Evolutionary conservation across 2,797 vertebrate genomes (phyloP).

Genomic region (Rhodeus uyekii): DNA sequence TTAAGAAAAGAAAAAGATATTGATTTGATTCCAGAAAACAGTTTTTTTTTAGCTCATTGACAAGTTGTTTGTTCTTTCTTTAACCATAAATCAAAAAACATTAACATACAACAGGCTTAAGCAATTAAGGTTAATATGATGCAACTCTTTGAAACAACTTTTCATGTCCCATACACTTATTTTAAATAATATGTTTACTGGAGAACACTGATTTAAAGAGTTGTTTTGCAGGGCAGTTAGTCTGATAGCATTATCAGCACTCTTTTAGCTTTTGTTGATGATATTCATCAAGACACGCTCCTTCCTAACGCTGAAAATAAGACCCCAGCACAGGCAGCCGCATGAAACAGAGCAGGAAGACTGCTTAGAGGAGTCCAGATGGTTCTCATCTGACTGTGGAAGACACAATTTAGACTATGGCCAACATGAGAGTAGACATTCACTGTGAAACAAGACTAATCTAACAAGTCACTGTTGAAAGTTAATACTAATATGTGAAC

Average conservation of each 20-base stretch:
- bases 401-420: background rate
- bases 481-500: background rate
- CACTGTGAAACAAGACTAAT: background rate
- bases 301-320: background rate
- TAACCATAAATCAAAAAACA: background rate
- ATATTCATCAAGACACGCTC: background rate
- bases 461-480: background rate
- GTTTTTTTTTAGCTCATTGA: background rate
- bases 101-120: background rate
- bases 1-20: background rate
- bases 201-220: background rate
- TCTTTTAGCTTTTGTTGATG: background rate
- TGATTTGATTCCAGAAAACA: background rate
- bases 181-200: background rate
- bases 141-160: background rate
- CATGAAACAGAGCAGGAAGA: conserved; percentile 19
- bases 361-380: conserved; percentile 9
- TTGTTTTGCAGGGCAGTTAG: background rate
- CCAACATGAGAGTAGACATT: background rate
- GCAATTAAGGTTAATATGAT: background rate
- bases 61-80: background rate
- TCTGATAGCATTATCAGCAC: background rate
- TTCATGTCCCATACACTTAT: background rate
- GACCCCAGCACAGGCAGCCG: background rate
- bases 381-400: background rate